Evolutionary conservation across 2,113 vertebrate genomes (phyloP), one percentile per base, ranked within the genome.

Genomic region (Colaptes auratus): DNA sequence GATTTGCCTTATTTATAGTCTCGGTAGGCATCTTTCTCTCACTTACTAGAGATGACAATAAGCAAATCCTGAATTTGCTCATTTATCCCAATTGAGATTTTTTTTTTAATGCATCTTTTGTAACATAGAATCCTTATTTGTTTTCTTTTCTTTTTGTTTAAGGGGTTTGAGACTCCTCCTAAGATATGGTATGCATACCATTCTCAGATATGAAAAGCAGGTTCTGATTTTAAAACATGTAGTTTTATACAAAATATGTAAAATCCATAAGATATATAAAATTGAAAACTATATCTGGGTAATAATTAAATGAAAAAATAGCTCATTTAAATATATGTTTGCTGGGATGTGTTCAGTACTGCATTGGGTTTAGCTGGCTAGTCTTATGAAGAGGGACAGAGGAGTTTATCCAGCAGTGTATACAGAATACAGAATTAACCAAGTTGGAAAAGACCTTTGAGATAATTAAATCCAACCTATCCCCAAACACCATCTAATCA

Each of bases 1-100:
- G 66, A 92, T 94, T 95, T 96, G 16, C 76, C 65, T 95, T 92
- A 89, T 92, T 97, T 95, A 64, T 86, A 96, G 94, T 95, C 86
- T 91, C 84, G 92, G 74, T 69, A 92, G 77, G 46, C 6, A 91
- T 61, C 63, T 58, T 84, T 76, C n/a, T 39, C 39, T 76, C 39
- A 39, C 12, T 89, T 94, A 46, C 13, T 82, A 79, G 70, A 94
- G 83, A 96, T 77, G n/a, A 80, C n/a, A 88, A 60, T 58, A 63
- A 89, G 64, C 73, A 94, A 96, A 86, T 76, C 2, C 2, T 80
- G 39, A 95, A 90, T 90, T 64, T 87, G 19, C 53, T 82, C 74
- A 81, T 94, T 33, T 55, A 25, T 39, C 63, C 58, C 76, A 53
- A 92, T 14, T 73, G 61, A 88, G 65, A n/a, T 27, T 73, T 94